Conservation (phyloP, 2,888 invertebrate species). For the Habroteleia sp. region DNA sequence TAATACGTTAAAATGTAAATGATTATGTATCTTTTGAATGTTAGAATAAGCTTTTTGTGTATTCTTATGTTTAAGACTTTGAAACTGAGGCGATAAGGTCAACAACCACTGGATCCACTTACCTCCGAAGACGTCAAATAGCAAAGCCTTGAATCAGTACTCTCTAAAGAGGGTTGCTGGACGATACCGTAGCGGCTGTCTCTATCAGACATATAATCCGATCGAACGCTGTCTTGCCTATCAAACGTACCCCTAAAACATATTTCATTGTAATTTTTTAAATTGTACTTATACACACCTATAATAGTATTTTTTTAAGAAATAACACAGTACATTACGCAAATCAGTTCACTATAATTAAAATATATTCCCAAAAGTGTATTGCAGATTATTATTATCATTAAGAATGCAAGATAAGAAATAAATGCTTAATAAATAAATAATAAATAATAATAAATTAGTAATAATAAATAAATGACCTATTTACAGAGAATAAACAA, state of each 20-base stretch:
- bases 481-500: too few species aligned
- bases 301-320: too few species aligned
- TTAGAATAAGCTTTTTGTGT: constrained; percentile 39
- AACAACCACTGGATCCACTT: constrained; percentile 82
- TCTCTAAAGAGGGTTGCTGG: constrained; percentile 96
- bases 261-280: constrained; percentile 16
- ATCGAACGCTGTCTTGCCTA: constrained; percentile 93
- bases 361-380: too few species aligned
- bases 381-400: too few species aligned
- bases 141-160: constrained; percentile 95
- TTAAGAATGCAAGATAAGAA: too few species aligned
- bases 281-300: too few species aligned
- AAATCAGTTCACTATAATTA: too few species aligned
- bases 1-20: constrained; percentile 59
- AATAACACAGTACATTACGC: too few species aligned
- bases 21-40: constrained; percentile 47
- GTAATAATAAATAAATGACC: too few species aligned
- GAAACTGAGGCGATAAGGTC: constrained; percentile 72
- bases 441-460: too few species aligned
- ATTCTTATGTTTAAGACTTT: constrained; percentile 61
- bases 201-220: constrained; percentile 94
- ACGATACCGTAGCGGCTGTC: constrained; percentile 93
- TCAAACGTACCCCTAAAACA: constrained; percentile 90
- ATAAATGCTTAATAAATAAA: too few species aligned
- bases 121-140: constrained; percentile 98